A percentile compares a stretch with the other conserved stretches of the same genome.
phyloP scores from a whole-genome alignment of 2,888 invertebrate species.

The Brassicogethes aeneus region DNA sequence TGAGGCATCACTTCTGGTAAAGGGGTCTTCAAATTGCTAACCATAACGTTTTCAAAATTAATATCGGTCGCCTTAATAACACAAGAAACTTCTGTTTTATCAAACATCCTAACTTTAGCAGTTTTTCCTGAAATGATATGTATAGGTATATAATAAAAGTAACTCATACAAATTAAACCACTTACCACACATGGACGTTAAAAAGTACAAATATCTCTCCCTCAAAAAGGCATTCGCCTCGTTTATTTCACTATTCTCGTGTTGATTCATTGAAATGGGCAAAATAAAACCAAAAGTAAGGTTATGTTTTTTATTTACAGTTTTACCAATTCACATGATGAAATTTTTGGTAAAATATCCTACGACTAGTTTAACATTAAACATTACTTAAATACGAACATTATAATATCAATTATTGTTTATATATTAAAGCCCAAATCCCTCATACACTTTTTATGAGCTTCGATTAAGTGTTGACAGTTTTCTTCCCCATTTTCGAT shows the following conservation, averaged over 20 bases:
- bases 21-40: slow-evolving; percentile 32
- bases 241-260: background rate
- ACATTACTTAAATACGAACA: no score
- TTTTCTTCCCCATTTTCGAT: slow-evolving; percentile 87
- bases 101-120: slow-evolving; percentile 26
- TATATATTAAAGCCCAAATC: slow-evolving; percentile 78
- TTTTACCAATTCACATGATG: slow-evolving; percentile 1
- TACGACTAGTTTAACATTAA: no score
- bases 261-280: background rate
- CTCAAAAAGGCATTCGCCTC: slow-evolving; percentile 29
- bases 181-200: slow-evolving; percentile 31
- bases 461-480: slow-evolving; percentile 84
- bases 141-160: background rate
- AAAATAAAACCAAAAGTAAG: slow-evolving; percentile 4
- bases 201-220: slow-evolving; percentile 30
- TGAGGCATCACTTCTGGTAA: slow-evolving; percentile 20
- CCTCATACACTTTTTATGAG: slow-evolving; percentile 94
- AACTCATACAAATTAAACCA: background rate
- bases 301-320: slow-evolving; percentile 4
- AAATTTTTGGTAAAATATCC: no score
- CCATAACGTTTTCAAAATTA: slow-evolving; percentile 31
- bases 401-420: slow-evolving; percentile 1
- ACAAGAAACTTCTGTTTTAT: slow-evolving; percentile 29
- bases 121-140: background rate
- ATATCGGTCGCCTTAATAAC: slow-evolving; percentile 31